A percentile compares a stretch with the other conserved stretches of the same genome.
phyloP scores from a whole-genome alignment of 2,888 invertebrate species.

The Synergus laeviventris region DNA sequence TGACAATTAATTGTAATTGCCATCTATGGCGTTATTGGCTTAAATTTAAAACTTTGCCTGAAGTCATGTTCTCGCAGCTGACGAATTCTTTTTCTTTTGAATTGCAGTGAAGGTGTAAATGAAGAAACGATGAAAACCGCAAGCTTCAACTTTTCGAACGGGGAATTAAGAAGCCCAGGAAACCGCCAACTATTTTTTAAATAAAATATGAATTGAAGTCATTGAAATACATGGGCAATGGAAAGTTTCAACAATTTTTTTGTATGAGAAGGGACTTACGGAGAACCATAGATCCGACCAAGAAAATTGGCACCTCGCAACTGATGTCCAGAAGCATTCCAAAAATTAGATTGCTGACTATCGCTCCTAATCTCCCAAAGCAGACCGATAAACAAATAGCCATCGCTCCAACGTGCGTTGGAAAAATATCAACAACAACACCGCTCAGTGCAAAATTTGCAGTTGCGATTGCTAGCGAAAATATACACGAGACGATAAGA shows the following conservation, averaged over 20 bases:
- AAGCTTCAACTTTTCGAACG: slow-evolving; percentile 16
- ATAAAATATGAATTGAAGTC: neutral
- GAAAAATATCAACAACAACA: slow-evolving; percentile 74
- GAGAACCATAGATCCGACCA: slow-evolving; percentile 79
- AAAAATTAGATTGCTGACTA: slow-evolving; percentile 81
- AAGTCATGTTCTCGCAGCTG: neutral
- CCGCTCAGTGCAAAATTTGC: slow-evolving; percentile 76
- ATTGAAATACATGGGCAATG: no score
- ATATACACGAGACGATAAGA: slow-evolving; percentile 79
- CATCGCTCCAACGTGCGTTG: slow-evolving; percentile 78
- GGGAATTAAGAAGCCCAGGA: slow-evolving; percentile 37
- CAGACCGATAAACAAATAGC: slow-evolving; percentile 82
- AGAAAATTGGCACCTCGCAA: slow-evolving; percentile 81
- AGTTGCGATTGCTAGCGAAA: slow-evolving; percentile 77
- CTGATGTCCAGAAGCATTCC: slow-evolving; percentile 81
- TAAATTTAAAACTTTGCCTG: neutral
- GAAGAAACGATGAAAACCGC: neutral
- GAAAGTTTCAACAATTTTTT: no score
- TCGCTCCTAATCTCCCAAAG: slow-evolving; percentile 82
- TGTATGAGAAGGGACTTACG: slow-evolving; percentile 72
- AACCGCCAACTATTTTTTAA: slow-evolving; percentile 27
- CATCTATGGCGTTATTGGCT: neutral
- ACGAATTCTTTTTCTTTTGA: neutral
- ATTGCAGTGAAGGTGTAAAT: neutral
- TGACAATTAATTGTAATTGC: neutral